Conservation (phyloP, 1,140 invertebrate genomes). For the Drosophila miranda region DNA sequence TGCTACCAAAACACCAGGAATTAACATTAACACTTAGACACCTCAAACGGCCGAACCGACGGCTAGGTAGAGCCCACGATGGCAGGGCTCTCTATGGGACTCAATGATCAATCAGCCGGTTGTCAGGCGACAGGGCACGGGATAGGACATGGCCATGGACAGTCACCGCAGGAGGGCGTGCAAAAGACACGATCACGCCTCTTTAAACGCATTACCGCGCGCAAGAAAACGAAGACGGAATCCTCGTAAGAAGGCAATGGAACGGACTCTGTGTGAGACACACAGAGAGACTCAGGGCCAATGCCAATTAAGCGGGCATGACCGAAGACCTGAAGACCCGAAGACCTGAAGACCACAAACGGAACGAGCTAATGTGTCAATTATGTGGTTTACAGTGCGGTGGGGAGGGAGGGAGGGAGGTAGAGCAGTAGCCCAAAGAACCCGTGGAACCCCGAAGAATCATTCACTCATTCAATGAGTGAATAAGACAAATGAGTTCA, state of each 20-base stretch:
- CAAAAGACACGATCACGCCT: constrained; percentile 79
- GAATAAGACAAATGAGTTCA: constrained; percentile 55
- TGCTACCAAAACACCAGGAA: constrained; percentile 67
- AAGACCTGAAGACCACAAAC: constrained; percentile 40
- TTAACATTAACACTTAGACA: constrained; percentile 43
- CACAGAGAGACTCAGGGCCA: neutral
- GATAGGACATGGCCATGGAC: constrained; percentile 10
- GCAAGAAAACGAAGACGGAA: constrained; percentile 26
- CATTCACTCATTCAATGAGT: constrained; percentile 25
- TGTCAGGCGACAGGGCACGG: constrained; percentile 39
- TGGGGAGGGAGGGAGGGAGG: neutral
- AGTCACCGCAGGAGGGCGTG: constrained; percentile 72
- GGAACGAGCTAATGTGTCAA: constrained; percentile 74
- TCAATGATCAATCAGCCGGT: constrained; percentile 74
- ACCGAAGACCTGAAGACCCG: constrained; percentile 26
- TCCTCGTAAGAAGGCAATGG: constrained; percentile 14
- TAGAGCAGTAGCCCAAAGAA: constrained; percentile 20
- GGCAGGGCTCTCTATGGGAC: constrained; percentile 5
- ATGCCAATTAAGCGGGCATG: constrained; percentile 72
- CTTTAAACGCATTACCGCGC: constrained; percentile 64
- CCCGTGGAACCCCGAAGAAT: neutral
- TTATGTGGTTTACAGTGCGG: constrained; percentile 63
- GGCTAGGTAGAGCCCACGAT: constrained; percentile 19
- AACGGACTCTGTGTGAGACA: constrained; percentile 4
- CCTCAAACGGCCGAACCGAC: neutral